Conservation (phyloP, 1,140 invertebrate genomes). For the Diachasmimorpha longicaudata region DNA sequence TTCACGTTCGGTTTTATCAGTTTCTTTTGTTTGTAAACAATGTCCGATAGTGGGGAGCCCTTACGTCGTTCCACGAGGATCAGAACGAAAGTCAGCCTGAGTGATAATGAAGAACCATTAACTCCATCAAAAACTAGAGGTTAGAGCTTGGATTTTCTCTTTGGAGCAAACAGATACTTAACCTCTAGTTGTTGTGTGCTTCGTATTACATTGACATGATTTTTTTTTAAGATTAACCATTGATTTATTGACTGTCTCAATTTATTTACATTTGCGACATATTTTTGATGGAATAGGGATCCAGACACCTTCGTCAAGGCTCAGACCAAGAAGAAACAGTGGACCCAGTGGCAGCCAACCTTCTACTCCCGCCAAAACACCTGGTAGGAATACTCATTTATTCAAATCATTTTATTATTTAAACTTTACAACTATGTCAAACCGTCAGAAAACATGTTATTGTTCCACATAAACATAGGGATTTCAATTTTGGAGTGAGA, state of each 20-base stretch:
- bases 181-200: neutral
- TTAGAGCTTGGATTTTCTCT: neutral
- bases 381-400: neutral
- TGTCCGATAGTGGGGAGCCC: neutral
- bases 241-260: too few species aligned
- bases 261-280: neutral
- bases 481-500: too few species aligned
- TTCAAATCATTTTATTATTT: neutral
- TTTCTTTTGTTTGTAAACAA: neutral
- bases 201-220: too few species aligned
- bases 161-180: neutral
- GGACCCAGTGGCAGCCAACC: neutral
- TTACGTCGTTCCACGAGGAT: neutral
- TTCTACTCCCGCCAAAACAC: neutral
- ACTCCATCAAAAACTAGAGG: neutral
- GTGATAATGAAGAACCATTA: neutral
- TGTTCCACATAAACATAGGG: too few species aligned
- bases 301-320: neutral
- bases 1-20: neutral
- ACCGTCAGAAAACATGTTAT: too few species aligned
- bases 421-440: too few species aligned
- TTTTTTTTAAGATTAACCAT: too few species aligned
- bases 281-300: neutral
- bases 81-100: neutral
- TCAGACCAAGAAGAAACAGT: neutral